Conservation (phyloP, 2,888 invertebrate genomes). For the Opisthograptis luteolata region DNA sequence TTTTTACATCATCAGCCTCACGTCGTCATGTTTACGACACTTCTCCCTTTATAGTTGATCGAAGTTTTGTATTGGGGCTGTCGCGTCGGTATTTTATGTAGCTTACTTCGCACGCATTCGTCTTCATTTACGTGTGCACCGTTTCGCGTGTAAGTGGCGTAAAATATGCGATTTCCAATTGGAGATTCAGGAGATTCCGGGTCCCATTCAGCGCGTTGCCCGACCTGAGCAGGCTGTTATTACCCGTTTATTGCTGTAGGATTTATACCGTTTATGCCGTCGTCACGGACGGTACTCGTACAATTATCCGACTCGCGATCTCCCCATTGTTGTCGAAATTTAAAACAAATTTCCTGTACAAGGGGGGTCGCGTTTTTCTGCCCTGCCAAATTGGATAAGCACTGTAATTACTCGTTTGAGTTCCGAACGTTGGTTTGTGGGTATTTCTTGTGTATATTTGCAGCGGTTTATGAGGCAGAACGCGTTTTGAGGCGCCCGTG, state of each 20-base stretch:
- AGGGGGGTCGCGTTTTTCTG: constrained; percentile 81
- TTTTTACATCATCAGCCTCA: constrained; percentile 56
- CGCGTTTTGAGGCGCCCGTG: constrained; percentile 45
- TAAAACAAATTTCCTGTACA: constrained; percentile 83
- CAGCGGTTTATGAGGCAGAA: constrained; percentile 66
- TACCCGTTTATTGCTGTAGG: constrained; percentile 74
- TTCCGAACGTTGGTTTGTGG: constrained; percentile 64
- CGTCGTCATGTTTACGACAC: constrained; percentile 46
- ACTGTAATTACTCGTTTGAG: constrained; percentile 80
- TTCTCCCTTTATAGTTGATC: constrained; percentile 36
- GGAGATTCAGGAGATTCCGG: constrained; percentile 67
- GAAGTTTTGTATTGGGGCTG: constrained; percentile 30
- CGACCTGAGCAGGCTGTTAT: constrained; percentile 73
- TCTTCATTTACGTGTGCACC: constrained; percentile 20
- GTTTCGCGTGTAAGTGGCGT: constrained; percentile 48
- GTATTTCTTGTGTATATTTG: constrained; percentile 63
- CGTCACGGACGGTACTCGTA: constrained; percentile 76
- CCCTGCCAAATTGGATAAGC: constrained; percentile 82
- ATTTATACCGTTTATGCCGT: constrained; percentile 63
- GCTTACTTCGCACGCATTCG: constrained; percentile 23
- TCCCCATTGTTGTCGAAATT: constrained; percentile 84
- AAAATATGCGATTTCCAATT: constrained; percentile 69
- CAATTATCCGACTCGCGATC: constrained; percentile 78
- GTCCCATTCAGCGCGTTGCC: constrained; percentile 66
- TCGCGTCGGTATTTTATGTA: constrained; percentile 21